Percentiles rank a stretch among this genome's conserved stretches.
Conservation (phyloP, 1,140 invertebrate species). For the Centruroides vittatus region DNA sequence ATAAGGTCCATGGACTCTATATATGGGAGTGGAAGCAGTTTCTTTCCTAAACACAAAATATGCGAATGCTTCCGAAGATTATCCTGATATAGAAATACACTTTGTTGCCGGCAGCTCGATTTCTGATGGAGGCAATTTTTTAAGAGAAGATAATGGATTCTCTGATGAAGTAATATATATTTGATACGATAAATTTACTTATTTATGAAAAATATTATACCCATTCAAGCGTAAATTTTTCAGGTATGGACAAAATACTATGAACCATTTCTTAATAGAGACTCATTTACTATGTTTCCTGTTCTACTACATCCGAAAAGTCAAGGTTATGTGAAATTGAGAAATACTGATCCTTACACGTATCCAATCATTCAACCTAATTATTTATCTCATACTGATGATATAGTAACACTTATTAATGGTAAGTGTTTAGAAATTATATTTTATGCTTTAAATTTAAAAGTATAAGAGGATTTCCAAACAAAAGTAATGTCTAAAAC, state of each 20-base stretch:
- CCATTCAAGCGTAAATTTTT: neutral
- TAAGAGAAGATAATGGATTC: too few species aligned
- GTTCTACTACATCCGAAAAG: conserved; percentile 41
- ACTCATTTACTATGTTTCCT: neutral
- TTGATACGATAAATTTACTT: too few species aligned
- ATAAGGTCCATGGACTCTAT: neutral
- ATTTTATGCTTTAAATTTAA: too few species aligned
- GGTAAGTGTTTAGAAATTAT: conserved; percentile 27
- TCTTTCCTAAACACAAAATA: conserved; percentile 70
- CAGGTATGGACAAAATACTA: neutral
- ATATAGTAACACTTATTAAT: conserved; percentile 44
- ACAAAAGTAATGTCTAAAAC: too few species aligned
- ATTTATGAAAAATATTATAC: neutral
- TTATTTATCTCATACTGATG: conserved; percentile 43
- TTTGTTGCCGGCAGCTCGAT: conserved; percentile 30
- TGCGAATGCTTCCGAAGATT: conserved; percentile 46
- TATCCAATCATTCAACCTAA: conserved; percentile 60
- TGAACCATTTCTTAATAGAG: neutral
- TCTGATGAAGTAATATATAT: too few species aligned
- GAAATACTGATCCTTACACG: conserved; percentile 37
- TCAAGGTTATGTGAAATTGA: conserved; percentile 43
- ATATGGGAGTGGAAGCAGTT: conserved; percentile 44
- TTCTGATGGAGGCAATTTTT: too few species aligned
- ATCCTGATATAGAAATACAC: conserved; percentile 61
- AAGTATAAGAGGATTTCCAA: too few species aligned